Conservation (phyloP, 2,797 vertebrate genomes). For the Poecilia velifera region DNA sequence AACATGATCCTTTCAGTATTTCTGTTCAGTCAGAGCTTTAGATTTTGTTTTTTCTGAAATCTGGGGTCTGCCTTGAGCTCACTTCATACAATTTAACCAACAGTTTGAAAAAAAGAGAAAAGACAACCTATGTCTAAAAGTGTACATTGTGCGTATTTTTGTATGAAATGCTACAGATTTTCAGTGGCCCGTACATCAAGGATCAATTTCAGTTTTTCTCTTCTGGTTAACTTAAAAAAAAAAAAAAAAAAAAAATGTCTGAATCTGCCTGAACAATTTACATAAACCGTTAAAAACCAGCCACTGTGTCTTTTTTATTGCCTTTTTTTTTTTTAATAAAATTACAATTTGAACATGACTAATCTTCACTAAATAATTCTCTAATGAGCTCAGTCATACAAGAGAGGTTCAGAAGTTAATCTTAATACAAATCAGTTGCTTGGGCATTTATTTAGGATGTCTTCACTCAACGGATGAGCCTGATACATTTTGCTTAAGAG, state of each 20-base stretch:
- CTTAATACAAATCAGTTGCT: neutral
- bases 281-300: slow-evolving; percentile 72
- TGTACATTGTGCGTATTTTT: slow-evolving; percentile 58
- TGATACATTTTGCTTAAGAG: neutral
- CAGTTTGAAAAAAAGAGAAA: slow-evolving; percentile 21
- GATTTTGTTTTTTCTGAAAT: slow-evolving; percentile 50
- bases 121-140: slow-evolving; percentile 67
- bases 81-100: slow-evolving; percentile 45
- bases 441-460: neutral
- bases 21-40: slow-evolving; percentile 44
- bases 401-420: neutral
- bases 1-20: slow-evolving; percentile 76
- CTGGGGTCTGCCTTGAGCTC: slow-evolving; percentile 45
- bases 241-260: slow-evolving; percentile 19
- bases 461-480: neutral
- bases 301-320: slow-evolving; percentile 12
- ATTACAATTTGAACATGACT: neutral
- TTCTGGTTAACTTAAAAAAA: slow-evolving; percentile 49
- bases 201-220: slow-evolving; percentile 44
- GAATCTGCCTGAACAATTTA: slow-evolving; percentile 67
- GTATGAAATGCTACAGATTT: slow-evolving; percentile 63
- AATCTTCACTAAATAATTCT: neutral
- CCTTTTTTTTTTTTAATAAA: neutral
- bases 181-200: slow-evolving; percentile 33
- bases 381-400: neutral